phyloP scores from a whole-genome alignment of 1,140 invertebrate species.

The Hypothenemus hampei region DNA sequence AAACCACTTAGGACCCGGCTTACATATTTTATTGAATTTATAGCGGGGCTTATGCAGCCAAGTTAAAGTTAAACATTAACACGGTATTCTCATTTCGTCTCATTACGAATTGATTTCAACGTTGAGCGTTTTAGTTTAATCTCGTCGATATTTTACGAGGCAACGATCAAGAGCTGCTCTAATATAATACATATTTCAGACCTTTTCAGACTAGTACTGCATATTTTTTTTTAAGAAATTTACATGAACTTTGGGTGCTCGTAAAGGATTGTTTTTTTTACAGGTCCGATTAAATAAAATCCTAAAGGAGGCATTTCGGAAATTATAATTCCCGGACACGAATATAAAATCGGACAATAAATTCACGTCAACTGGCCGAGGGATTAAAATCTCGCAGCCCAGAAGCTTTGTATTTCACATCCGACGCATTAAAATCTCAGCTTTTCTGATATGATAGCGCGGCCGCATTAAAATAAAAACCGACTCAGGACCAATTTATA shows the following conservation, averaged over 20 bases:
- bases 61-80: constrained; percentile 25
- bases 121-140: constrained; percentile 5
- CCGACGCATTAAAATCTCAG: constrained; percentile 32
- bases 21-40: constrained; percentile 28
- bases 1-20: constrained; percentile 22
- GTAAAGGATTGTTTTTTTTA: no score
- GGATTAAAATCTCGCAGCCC: constrained; percentile 26
- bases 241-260: not conserved
- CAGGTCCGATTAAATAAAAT: constrained; percentile 15
- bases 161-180: no score
- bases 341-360: constrained; percentile 30
- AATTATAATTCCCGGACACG: constrained; percentile 18
- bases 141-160: not conserved
- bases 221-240: not conserved
- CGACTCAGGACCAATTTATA: constrained; percentile 34
- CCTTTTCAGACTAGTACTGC: no score
- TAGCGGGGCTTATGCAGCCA: constrained; percentile 24
- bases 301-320: constrained; percentile 14
- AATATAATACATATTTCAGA: no score
- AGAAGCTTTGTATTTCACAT: constrained; percentile 29
- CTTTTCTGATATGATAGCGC: constrained; percentile 34
- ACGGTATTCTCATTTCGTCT: constrained; percentile 21
- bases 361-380: constrained; percentile 20
- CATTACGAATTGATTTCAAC: constrained; percentile 17
- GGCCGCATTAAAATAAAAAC: constrained; percentile 34